phyloP scores from a whole-genome alignment of 2,113 vertebrate species.

The Campylorhamphus procurvoides region DNA sequence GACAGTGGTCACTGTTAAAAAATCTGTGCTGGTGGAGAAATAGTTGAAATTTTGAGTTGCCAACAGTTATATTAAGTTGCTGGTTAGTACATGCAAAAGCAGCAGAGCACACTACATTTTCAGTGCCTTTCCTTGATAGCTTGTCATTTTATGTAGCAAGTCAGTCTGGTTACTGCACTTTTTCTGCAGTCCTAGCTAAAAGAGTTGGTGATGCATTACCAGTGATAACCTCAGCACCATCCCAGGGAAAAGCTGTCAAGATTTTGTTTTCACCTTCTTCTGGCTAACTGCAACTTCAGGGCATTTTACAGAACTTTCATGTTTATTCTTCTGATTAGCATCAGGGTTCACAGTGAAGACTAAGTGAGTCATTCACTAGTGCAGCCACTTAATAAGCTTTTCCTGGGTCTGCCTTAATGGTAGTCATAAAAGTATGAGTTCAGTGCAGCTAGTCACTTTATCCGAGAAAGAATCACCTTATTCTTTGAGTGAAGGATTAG shows the following conservation, averaged over 20 bases:
- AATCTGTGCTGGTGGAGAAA: neutral
- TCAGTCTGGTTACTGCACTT: neutral
- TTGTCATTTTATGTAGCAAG: neutral
- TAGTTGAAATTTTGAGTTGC: neutral
- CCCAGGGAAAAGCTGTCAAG: neutral
- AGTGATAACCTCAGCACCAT: neutral
- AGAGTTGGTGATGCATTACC: neutral
- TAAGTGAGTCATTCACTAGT: neutral
- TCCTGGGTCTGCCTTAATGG: neutral
- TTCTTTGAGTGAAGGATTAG: neutral
- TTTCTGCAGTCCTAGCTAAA: neutral
- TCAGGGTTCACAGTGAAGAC: neutral
- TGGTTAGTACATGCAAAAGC: neutral
- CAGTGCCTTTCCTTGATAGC: neutral
- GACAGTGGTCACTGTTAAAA: neutral
- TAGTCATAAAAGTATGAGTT: neutral
- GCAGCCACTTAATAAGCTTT: neutral
- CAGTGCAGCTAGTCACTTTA: neutral
- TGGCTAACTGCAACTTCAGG: neutral
- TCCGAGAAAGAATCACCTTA: neutral
- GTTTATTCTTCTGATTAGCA: constrained; percentile 26
- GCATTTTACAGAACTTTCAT: neutral
- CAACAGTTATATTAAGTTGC: neutral
- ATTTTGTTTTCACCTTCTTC: constrained; percentile 6
- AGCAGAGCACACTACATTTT: neutral